A percentile compares a stretch with the other conserved stretches of the same genome.
Conservation (phyloP, 2,113 vertebrate genomes). For the Sceloporus undulatus region DNA sequence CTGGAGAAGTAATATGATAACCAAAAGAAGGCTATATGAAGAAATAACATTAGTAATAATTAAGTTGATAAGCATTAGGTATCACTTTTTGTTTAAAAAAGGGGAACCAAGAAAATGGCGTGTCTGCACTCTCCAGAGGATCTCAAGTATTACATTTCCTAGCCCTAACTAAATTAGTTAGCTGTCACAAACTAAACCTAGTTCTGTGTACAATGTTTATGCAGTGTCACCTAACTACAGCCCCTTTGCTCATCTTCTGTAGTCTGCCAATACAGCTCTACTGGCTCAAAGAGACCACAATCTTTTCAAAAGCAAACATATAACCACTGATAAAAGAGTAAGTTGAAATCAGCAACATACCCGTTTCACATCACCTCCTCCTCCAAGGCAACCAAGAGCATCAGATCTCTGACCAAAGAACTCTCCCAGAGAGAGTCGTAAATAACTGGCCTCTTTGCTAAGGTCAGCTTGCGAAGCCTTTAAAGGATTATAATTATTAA, state of each 20-base stretch:
- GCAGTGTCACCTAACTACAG: background rate
- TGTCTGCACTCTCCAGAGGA: background rate
- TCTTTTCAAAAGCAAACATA: background rate
- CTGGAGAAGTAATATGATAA: constrained; percentile 93
- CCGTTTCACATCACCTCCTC: constrained; percentile 84
- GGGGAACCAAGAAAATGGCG: background rate
- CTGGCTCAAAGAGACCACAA: background rate
- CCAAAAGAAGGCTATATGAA: constrained; percentile 94
- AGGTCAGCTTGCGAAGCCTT: constrained; percentile 82
- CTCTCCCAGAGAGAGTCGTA: constrained; percentile 91
- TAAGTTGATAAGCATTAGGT: constrained; percentile 23
- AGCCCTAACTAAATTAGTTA: background rate
- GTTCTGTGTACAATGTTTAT: background rate
- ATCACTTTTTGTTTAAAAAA: too few species aligned
- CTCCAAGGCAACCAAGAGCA: constrained; percentile 93
- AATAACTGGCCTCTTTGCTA: constrained; percentile 84
- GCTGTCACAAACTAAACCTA: background rate
- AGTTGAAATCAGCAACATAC: constrained; percentile 75
- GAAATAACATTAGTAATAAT: constrained; percentile 41
- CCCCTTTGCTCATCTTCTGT: background rate
- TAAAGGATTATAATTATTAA: constrained; percentile 77
- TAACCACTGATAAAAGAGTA: background rate
- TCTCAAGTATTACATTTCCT: background rate
- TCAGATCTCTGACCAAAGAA: constrained; percentile 95
- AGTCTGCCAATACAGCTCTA: background rate